A percentile compares a stretch with the other conserved stretches of the same genome.
Conservation (phyloP, 2,113 vertebrate genomes). For the Chaetura pelagica region DNA sequence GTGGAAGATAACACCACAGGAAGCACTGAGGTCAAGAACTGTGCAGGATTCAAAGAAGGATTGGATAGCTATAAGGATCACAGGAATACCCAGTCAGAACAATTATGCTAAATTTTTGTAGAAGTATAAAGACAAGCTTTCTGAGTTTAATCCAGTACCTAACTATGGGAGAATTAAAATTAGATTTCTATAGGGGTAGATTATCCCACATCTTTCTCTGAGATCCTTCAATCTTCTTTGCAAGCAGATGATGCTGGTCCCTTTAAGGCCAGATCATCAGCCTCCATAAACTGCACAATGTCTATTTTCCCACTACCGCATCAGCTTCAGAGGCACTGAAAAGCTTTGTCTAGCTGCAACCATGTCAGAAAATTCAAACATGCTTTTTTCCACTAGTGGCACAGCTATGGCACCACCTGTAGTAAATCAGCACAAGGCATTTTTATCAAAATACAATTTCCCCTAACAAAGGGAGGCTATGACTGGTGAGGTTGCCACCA, state of each 20-base stretch:
- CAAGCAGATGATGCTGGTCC: neutral
- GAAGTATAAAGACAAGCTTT: constrained; percentile 13
- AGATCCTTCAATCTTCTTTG: neutral
- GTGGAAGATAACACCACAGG: constrained; percentile 16
- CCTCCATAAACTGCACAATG: neutral
- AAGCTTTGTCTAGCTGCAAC: neutral
- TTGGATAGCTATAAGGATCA: neutral
- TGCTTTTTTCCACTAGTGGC: neutral
- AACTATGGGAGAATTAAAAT: neutral
- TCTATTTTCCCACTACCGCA: neutral
- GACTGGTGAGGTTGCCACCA: neutral
- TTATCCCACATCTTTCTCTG: neutral
- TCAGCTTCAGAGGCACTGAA: neutral
- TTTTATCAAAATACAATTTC: neutral
- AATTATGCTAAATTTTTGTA: constrained; percentile 35
- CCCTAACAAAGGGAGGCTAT: neutral
- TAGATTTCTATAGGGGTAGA: neutral
- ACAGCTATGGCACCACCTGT: neutral
- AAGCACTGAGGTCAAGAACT: constrained; percentile 41
- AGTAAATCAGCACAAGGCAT: neutral
- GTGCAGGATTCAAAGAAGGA: constrained; percentile 35
- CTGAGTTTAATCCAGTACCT: neutral
- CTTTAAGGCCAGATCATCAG: neutral
- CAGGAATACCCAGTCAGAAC: constrained; percentile 18
- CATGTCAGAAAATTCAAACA: neutral